These are phyloP conservation scores for Euwallacea similis DNA, from an alignment of 1,140 invertebrate species.

Conservation along the genomic window DNA sequence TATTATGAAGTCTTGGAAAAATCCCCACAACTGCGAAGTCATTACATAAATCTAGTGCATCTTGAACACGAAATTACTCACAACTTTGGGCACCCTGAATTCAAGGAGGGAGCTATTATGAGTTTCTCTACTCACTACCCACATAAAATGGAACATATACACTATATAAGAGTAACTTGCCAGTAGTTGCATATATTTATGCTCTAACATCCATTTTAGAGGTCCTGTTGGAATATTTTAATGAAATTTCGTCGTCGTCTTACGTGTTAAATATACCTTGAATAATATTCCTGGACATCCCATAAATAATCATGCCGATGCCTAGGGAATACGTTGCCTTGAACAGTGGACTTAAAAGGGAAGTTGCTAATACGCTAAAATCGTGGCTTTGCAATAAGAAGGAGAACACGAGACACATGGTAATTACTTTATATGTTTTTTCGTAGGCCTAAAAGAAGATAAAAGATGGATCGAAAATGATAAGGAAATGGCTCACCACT, in stretches of 20 bases:
- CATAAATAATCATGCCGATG: conserved; percentile 12
- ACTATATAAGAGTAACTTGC: conserved; percentile 11
- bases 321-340: conserved; percentile 1
- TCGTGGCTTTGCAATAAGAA: background rate
- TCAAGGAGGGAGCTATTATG: background rate
- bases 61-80: conserved; percentile 1
- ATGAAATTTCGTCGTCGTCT: background rate
- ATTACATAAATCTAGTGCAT: background rate
- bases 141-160: conserved; percentile 15
- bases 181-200: conserved; percentile 5
- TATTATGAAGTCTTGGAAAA: background rate
- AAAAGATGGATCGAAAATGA: background rate
- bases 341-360: conserved; percentile 5
- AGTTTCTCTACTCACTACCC: background rate
- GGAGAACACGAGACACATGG: background rate
- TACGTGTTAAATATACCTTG: conserved; percentile 4
- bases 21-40: background rate
- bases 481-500: background rate
- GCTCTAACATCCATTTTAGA: conserved; percentile 1
- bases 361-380: background rate
- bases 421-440: background rate
- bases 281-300: conserved; percentile 15
- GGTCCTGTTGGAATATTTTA: background rate
- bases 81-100: background rate
- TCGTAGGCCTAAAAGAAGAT: conserved; percentile 7